Evolutionary conservation across 2,888 invertebrate species (phyloP).

Genomic region (Theretra japonica): DNA sequence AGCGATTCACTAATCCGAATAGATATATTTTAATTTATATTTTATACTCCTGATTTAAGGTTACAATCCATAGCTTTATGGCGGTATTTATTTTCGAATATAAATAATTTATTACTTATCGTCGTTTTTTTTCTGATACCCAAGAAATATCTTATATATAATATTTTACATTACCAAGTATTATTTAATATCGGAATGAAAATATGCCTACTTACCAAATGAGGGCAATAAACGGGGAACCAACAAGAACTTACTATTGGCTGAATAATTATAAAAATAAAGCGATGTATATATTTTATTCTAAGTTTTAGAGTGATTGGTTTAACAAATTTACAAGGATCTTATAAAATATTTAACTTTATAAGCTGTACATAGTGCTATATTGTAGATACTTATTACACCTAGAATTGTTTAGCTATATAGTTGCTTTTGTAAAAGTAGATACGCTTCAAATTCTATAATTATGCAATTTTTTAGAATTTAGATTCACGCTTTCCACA

Average conservation of each 20-base stretch:
- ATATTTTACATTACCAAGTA: neutral
- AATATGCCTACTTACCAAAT: too few relatives aligned
- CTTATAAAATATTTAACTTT: too few relatives aligned
- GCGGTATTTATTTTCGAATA: conserved; percentile 83
- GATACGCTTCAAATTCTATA: neutral
- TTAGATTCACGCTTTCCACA: neutral
- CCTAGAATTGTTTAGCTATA: neutral
- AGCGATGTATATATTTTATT: too few relatives aligned
- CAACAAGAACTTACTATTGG: too few relatives aligned
- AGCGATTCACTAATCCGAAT: conserved; percentile 71
- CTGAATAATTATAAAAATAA: too few relatives aligned
- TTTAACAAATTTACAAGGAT: too few relatives aligned
- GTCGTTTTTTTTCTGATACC: conserved; percentile 54
- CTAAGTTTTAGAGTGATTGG: too few relatives aligned
- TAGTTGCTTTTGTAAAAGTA: neutral
- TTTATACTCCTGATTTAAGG: conserved; percentile 81
- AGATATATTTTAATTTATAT: conserved; percentile 75
- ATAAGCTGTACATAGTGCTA: too few relatives aligned
- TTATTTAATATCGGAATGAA: too few relatives aligned
- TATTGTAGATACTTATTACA: too few relatives aligned
- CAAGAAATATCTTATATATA: neutral
- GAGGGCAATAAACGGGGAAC: too few relatives aligned
- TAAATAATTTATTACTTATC: conserved; percentile 76
- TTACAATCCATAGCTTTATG: conserved; percentile 78
- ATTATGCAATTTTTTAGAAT: neutral